Evolutionary conservation across 1,140 invertebrate genomes (phyloP), one percentile per base, ranked within the genome.

Genomic region (Drosophila arawakana): DNA sequence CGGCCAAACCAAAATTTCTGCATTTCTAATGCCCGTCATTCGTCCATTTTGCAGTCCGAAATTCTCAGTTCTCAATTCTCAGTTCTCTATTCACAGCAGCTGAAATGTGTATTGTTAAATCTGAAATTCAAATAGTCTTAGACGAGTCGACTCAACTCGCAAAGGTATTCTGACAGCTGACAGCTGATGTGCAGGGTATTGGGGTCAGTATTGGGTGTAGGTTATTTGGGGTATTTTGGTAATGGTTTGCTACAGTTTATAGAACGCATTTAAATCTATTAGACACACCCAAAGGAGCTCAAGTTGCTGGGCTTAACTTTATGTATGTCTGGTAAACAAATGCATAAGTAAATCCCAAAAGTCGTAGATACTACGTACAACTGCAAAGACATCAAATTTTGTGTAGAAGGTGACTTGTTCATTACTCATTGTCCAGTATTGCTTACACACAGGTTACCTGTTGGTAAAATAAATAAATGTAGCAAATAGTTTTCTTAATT

Each of bases 71-170:
- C 54, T 39, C 54, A 6, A 6, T 30, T 30, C 25, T 30, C 37
- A 41, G n/a, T 46, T 13, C 15, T 30, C 47, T 41, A 25, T 21
- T 57, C 54, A 18, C 54, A 6, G 18, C 9, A 35, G 25, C 49
- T 21, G 18, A 66, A 54, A 37, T 67, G 21, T 58, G 39, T 52
- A 73, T 43, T 58, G 30, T 39, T 30, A 60, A 59, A 68, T 67
- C 63, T 68, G 18, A 68, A 73, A 73, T 59, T 68, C 71, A 54
- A 68, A 61, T 68, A 39, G 49, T 62, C 41, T 68, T 60, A 60
- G 54, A 21, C 46, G 67, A 70, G 15, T 55, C 39, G 49, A n/a
- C 30, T 21, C 39, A 47, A 61, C 15, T 62, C 46, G 52, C 67
- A 61, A 15, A 62, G 41, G 25, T 39, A 55, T 34, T 18, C 37